Evolutionary conservation across 2,888 invertebrate species (phyloP).

Genomic region (Cantharis flavilabris): DNA sequence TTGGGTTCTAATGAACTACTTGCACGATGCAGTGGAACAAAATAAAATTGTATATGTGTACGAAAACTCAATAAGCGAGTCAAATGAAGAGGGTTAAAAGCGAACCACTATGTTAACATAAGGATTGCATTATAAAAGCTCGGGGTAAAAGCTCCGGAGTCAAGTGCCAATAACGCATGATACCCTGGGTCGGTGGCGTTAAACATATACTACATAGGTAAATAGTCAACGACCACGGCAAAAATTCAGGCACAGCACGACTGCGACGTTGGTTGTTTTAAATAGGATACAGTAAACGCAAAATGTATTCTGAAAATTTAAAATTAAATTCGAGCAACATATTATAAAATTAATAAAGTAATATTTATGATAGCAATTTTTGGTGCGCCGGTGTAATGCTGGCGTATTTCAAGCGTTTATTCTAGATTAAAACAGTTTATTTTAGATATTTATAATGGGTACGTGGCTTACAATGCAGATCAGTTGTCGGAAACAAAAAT

Average conservation of each 20-base stretch:
- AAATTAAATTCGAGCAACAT: constrained; percentile 51
- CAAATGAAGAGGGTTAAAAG: constrained; percentile 13
- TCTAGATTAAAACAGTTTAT: constrained; percentile 59
- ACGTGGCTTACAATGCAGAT: constrained; percentile 56
- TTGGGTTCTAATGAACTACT: constrained; percentile 29
- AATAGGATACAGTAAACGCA: constrained; percentile 19
- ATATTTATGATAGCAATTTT: constrained; percentile 58
- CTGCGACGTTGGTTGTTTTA: constrained; percentile 5
- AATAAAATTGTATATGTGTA: constrained; percentile 7
- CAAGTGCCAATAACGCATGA: constrained; percentile 41
- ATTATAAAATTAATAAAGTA: constrained; percentile 58
- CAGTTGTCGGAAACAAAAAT: constrained; percentile 55
- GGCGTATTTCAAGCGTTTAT: constrained; percentile 55
- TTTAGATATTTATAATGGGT: constrained; percentile 58
- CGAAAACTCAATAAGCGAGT: background rate
- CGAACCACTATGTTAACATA: constrained; percentile 28
- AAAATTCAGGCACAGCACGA: constrained; percentile 19
- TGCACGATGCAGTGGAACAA: constrained; percentile 20
- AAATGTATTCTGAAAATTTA: constrained; percentile 42
- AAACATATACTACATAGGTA: constrained; percentile 25
- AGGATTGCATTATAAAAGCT: constrained; percentile 39
- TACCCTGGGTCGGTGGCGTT: constrained; percentile 24
- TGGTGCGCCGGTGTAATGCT: constrained; percentile 52
- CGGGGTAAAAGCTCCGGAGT: constrained; percentile 36
- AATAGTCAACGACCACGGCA: constrained; percentile 6